Evolutionary conservation across 2,888 invertebrate species (phyloP).

Genomic region (Coleophora deauratella): DNA sequence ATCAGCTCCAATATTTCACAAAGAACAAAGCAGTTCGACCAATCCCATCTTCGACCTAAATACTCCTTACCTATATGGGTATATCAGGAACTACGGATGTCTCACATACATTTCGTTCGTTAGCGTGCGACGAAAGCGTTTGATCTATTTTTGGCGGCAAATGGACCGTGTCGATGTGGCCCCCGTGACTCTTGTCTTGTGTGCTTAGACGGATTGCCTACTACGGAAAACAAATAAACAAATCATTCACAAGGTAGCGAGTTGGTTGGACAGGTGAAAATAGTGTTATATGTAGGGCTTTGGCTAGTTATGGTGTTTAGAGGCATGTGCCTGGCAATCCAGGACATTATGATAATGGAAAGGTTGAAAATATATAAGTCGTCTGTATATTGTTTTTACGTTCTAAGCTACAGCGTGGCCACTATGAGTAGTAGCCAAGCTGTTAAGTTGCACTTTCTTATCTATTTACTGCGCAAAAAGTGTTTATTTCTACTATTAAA

Average conservation of each 20-base stretch:
- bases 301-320: background rate
- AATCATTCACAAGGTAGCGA: slow-evolving; percentile 11
- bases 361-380: too few relatives aligned
- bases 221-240: slow-evolving; percentile 28
- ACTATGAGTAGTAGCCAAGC: too few relatives aligned
- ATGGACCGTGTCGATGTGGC: slow-evolving; percentile 35
- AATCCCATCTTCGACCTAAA: background rate
- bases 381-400: too few relatives aligned
- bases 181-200: slow-evolving; percentile 14
- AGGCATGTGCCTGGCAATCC: background rate
- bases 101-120: slow-evolving; percentile 41
- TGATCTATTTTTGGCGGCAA: slow-evolving; percentile 61
- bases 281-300: too few relatives aligned
- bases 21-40: background rate
- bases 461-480: too few relatives aligned
- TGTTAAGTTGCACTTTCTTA: too few relatives aligned
- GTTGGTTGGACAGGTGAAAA: background rate
- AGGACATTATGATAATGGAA: too few relatives aligned
- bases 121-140: slow-evolving; percentile 31
- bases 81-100: slow-evolving; percentile 45
- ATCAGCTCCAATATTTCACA: too few relatives aligned
- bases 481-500: background rate
- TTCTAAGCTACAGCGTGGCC: too few relatives aligned
- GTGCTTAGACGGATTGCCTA: slow-evolving; percentile 41
- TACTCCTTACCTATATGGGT: background rate